phyloP scores from a whole-genome alignment of 2,888 invertebrate species.

The Ochropacha duplaris region DNA sequence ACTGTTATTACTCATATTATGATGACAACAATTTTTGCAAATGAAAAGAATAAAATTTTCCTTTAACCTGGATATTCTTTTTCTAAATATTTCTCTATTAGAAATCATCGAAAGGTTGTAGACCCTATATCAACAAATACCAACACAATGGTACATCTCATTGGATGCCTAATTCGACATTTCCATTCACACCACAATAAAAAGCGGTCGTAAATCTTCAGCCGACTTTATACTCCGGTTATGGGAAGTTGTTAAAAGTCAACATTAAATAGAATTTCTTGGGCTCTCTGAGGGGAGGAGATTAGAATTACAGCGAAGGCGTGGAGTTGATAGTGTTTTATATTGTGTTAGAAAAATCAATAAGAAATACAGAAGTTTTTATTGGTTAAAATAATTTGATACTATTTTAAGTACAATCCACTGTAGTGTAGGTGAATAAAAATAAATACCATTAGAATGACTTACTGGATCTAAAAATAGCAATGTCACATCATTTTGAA shows the following conservation, averaged over 20 bases:
- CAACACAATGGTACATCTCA: conserved; percentile 6
- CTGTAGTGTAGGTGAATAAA: too few species aligned
- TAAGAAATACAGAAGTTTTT: too few species aligned
- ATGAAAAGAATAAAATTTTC: background rate
- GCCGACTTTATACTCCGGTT: conserved; percentile 39
- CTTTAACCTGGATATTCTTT: background rate
- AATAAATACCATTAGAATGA: too few species aligned
- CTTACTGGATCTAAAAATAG: too few species aligned
- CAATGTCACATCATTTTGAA: too few species aligned
- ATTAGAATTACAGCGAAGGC: background rate
- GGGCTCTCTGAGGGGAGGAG: background rate
- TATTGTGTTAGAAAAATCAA: too few species aligned
- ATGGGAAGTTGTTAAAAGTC: conserved; percentile 56
- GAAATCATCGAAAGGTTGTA: background rate
- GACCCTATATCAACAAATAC: conserved; percentile 11
- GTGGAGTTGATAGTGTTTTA: background rate
- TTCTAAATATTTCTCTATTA: background rate
- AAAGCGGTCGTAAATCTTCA: conserved; percentile 53
- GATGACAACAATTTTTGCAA: background rate
- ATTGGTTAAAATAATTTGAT: too few species aligned
- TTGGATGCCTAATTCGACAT: conserved; percentile 47
- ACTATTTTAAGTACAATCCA: too few species aligned
- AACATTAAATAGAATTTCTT: conserved; percentile 47
- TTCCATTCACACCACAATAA: conserved; percentile 69
- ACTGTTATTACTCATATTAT: too few species aligned